Evolutionary conservation across 2,797 vertebrate genomes (phyloP).

Genomic region (Xenopus petersii): DNA sequence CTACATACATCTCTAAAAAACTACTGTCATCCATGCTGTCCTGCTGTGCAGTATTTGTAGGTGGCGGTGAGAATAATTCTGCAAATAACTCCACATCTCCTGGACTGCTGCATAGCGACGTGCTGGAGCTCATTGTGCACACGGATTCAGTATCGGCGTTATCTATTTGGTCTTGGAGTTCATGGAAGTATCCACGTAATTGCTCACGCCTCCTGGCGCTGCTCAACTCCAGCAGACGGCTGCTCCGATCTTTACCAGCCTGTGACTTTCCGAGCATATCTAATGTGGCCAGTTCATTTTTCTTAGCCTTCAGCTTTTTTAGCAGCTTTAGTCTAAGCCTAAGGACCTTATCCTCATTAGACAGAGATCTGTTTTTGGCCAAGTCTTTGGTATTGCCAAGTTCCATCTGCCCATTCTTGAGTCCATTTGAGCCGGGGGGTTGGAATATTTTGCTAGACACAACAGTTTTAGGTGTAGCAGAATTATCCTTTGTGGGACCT

Average conservation of each 20-base stretch:
- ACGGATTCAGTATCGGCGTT: conserved; percentile 62
- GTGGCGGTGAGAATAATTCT: conserved; percentile 76
- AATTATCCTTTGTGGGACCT: background rate
- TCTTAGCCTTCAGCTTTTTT: conserved; percentile 88
- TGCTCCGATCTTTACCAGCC: conserved; percentile 38
- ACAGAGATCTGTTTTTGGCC: conserved; percentile 43
- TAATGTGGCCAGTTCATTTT: conserved; percentile 82
- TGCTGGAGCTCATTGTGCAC: conserved; percentile 59
- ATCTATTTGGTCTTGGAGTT: conserved; percentile 69
- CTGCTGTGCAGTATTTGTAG: conserved; percentile 67
- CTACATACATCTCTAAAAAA: conserved; percentile 64
- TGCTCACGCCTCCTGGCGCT: conserved; percentile 56
- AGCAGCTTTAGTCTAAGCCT: conserved; percentile 80
- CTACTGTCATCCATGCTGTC: conserved; percentile 54
- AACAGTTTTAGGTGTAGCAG: background rate
- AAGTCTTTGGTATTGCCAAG: conserved; percentile 13
- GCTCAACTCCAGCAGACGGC: conserved; percentile 12
- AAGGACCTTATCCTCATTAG: conserved; percentile 63
- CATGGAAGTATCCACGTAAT: conserved; percentile 62
- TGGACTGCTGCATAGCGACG: conserved; percentile 57
- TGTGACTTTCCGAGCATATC: conserved; percentile 64
- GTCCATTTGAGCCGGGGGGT: background rate
- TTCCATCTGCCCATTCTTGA: background rate
- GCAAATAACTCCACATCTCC: conserved; percentile 74
- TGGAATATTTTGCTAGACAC: background rate